phyloP scores from a whole-genome alignment of 2,113 vertebrate genomes.

The Lethenteron reissneri region DNA sequence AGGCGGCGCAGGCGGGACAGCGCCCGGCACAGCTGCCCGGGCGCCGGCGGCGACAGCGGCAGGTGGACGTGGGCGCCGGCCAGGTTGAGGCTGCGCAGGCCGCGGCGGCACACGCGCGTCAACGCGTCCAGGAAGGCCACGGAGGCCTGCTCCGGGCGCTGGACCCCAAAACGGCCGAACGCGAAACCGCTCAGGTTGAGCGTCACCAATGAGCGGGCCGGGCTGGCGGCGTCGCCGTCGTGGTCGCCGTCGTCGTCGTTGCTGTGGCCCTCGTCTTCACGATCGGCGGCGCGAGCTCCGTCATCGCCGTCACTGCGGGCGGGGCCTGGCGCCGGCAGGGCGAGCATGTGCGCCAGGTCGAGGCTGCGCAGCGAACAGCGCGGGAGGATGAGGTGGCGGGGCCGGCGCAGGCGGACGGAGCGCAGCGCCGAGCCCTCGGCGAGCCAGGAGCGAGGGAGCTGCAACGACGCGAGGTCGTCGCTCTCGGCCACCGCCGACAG shows the following conservation, averaged over 20 bases:
- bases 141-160: constrained; percentile 41
- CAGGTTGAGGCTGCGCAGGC: constrained; percentile 58
- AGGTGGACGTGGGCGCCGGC: constrained; percentile 68
- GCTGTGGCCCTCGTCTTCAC: constrained; percentile 37
- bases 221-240: too few relatives aligned
- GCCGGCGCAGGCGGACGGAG: constrained; percentile 17
- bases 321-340: too few relatives aligned
- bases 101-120: constrained; percentile 30
- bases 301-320: too few relatives aligned
- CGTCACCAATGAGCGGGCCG: constrained; percentile 36
- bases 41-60: not conserved
- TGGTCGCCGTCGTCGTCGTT: constrained; percentile 16
- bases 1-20: constrained; percentile 38
- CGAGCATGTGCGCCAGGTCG: constrained; percentile 33
- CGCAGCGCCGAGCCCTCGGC: constrained; percentile 45
- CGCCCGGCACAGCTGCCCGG: constrained; percentile 44
- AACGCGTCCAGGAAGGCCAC: constrained; percentile 32
- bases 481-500: constrained; percentile 53
- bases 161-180: constrained; percentile 14
- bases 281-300: constrained; percentile 3
- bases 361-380: constrained; percentile 46
- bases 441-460: constrained; percentile 70
- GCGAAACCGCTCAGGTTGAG: constrained; percentile 63
- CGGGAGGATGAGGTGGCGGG: constrained; percentile 66
- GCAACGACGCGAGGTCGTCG: constrained; percentile 52